A percentile compares a stretch with the other conserved stretches of the same genome.
phyloP scores from a whole-genome alignment of 2,888 invertebrate genomes.

The Agriotes lineatus region DNA sequence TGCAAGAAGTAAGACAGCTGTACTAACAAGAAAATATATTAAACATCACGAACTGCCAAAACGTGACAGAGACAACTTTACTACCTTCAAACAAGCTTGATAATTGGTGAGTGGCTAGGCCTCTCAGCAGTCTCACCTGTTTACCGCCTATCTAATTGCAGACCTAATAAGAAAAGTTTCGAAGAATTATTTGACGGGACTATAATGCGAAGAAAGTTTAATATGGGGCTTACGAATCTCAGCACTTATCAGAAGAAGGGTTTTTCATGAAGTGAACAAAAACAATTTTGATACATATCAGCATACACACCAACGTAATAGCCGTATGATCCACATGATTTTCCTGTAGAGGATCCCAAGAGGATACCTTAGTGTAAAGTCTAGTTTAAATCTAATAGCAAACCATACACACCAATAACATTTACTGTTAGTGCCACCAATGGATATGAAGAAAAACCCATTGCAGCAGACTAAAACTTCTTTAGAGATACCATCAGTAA shows the following conservation, averaged over 20 bases:
- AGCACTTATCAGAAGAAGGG: background rate
- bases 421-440: background rate
- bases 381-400: background rate
- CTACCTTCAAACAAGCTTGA: background rate
- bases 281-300: background rate
- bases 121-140: background rate
- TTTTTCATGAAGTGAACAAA: background rate
- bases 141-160: background rate
- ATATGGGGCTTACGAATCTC: background rate
- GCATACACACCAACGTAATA: background rate
- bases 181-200: background rate
- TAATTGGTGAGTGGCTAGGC: constrained; percentile 1
- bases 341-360: background rate
- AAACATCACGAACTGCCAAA: background rate
- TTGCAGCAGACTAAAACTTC: background rate
- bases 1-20: background rate
- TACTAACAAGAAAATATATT: background rate
- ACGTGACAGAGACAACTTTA: background rate
- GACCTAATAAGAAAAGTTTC: too few species aligned
- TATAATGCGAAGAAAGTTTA: background rate
- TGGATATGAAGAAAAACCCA: background rate
- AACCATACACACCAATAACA: constrained; percentile 8
- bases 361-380: background rate
- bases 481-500: background rate
- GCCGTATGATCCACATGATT: too few species aligned